Evolutionary conservation across 2,888 invertebrate species (phyloP).

Genomic region (Chloroclysta siterata): DNA sequence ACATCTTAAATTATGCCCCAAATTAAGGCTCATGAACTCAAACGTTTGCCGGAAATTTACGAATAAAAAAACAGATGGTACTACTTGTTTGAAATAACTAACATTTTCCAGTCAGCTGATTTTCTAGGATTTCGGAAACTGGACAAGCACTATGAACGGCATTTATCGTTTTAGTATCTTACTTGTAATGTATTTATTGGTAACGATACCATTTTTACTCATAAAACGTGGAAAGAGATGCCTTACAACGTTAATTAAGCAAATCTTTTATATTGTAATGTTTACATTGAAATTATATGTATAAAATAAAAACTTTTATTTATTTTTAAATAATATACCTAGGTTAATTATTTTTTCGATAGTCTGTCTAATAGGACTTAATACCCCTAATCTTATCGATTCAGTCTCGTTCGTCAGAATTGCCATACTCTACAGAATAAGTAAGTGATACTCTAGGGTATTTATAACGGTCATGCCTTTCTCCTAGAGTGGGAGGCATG

Average conservation of each 20-base stretch:
- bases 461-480: no score
- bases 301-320: constrained; percentile 3
- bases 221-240: constrained; percentile 48
- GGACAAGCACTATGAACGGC: constrained; percentile 3
- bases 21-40: not conserved
- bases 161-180: not conserved
- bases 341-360: no score
- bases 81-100: not conserved
- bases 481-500: no score
- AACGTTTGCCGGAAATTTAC: not conserved
- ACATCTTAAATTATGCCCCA: not conserved
- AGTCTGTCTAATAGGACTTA: no score
- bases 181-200: constrained; percentile 11
- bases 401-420: no score
- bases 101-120: not conserved
- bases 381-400: no score
- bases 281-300: constrained; percentile 54
- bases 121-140: not conserved
- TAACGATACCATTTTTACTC: constrained; percentile 27
- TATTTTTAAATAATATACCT: constrained; percentile 1
- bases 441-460: no score
- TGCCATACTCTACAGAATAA: no score
- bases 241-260: constrained; percentile 55
- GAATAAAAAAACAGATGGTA: no score
- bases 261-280: constrained; percentile 52